phyloP scores from a whole-genome alignment of 2,113 vertebrate species.

The Urocynchramus pylzowi region DNA sequence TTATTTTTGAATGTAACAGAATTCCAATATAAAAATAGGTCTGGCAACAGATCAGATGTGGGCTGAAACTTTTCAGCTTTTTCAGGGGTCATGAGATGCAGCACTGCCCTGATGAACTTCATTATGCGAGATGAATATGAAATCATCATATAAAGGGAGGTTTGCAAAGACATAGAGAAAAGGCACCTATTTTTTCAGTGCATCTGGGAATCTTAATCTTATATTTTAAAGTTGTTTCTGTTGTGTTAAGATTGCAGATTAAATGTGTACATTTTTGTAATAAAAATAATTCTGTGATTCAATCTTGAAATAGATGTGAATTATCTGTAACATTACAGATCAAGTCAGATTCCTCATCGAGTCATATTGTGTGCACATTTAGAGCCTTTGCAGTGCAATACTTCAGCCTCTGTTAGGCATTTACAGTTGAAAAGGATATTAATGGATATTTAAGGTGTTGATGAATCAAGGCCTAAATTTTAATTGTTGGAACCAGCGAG shows the following conservation, averaged over 20 bases:
- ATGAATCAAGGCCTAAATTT: neutral
- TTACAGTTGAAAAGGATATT: neutral
- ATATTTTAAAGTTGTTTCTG: neutral
- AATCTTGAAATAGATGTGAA: neutral
- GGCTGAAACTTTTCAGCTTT: constrained; percentile 18
- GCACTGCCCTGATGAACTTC: constrained; percentile 31
- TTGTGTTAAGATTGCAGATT: neutral
- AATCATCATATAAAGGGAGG: neutral
- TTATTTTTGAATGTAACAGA: neutral
- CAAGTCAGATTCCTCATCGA: neutral
- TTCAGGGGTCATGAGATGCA: neutral
- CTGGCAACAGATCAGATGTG: neutral
- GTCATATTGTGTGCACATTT: fast-evolving
- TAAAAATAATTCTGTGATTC: neutral
- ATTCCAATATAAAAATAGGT: neutral
- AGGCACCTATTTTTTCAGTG: neutral
- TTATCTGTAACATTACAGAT: neutral
- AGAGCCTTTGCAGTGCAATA: neutral
- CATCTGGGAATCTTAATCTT: neutral
- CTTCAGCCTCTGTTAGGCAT: neutral
- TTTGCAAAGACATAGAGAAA: neutral
- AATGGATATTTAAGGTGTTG: neutral
- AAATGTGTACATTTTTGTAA: neutral
- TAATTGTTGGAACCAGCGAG: neutral
- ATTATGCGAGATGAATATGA: constrained; percentile 10